phyloP scores from a whole-genome alignment of 2,113 vertebrate genomes.

The Melanocharis versteri region DNA sequence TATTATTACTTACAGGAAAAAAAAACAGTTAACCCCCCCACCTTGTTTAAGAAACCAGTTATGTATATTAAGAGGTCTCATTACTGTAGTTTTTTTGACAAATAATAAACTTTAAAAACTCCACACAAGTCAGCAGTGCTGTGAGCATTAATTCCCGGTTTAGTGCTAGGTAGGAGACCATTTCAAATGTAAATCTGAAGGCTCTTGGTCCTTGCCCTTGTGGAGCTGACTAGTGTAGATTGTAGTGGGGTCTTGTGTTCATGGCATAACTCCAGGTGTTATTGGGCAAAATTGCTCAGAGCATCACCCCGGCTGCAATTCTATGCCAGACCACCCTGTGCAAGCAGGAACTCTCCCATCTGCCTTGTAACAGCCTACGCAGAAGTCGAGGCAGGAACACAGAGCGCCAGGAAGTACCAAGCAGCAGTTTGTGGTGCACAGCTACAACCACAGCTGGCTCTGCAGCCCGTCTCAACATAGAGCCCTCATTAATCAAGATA shows the following conservation, averaged over 20 bases:
- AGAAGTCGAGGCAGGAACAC: not conserved
- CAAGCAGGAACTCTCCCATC: not conserved
- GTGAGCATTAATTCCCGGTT: not conserved
- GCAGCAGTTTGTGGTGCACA: not conserved
- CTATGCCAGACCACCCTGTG: not conserved
- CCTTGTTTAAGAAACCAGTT: not conserved
- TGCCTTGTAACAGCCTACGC: not conserved
- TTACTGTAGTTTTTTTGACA: not conserved
- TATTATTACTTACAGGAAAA: too few relatives aligned
- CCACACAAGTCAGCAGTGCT: not conserved
- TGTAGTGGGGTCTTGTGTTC: not conserved
- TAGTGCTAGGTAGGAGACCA: not conserved
- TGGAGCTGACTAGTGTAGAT: not conserved
- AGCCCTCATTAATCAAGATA: not conserved
- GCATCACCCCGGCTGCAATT: accelerated
- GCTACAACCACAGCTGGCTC: not conserved
- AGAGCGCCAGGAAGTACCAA: not conserved
- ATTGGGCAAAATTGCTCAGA: not conserved
- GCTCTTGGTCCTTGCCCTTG: not conserved
- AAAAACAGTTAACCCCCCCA: too few relatives aligned
- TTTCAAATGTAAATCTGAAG: not conserved
- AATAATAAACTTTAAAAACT: not conserved
- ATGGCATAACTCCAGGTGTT: not conserved
- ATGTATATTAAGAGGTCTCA: not conserved
- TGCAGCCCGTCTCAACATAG: not conserved